These are phyloP conservation scores for Cyprinodon tularosa DNA, from an alignment of 2,113 vertebrate genomes.

Conservation along the genomic window DNA sequence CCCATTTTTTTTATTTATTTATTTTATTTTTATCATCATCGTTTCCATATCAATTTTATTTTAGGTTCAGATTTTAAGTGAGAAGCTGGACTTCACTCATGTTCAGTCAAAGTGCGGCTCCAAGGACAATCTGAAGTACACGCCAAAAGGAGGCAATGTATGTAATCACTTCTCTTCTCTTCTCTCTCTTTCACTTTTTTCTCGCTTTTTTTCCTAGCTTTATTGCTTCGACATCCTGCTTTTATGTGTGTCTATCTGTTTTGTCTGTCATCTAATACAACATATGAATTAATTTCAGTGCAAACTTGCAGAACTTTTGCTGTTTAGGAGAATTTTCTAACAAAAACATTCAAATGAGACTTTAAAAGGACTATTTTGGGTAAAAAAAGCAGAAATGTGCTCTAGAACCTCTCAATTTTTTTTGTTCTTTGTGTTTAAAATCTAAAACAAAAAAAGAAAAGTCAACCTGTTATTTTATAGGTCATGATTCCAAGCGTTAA, in stretches of 20 bases:
- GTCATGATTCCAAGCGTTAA: conserved; percentile 81
- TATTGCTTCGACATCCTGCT: conserved; percentile 7
- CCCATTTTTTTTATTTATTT: conserved; percentile 2
- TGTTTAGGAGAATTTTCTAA: neutral
- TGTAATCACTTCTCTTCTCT: conserved; percentile 42
- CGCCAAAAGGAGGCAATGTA: conserved; percentile 75
- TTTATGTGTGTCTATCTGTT: conserved; percentile 36
- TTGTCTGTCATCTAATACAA: conserved; percentile 2
- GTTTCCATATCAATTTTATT: conserved; percentile 45
- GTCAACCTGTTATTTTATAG: conserved; percentile 60
- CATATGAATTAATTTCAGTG: neutral
- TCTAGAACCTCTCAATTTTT: conserved; percentile 2
- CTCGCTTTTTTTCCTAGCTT: conserved; percentile 12
- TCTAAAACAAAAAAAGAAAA: neutral
- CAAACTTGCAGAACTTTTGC: neutral
- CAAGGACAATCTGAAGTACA: conserved; percentile 79
- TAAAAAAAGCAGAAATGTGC: neutral
- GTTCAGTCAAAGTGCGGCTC: conserved; percentile 92
- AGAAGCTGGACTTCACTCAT: conserved; percentile 77
- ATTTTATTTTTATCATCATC: conserved; percentile 20
- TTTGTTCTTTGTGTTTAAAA: conserved; percentile 5
- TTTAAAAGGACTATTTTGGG: conserved; percentile 38
- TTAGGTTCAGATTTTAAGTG: conserved; percentile 68
- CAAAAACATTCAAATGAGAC: conserved; percentile 23
- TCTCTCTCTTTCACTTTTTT: neutral